Evolutionary conservation across 2,113 vertebrate species (phyloP).

Genomic region (Odocoileus hemionus): DNA sequence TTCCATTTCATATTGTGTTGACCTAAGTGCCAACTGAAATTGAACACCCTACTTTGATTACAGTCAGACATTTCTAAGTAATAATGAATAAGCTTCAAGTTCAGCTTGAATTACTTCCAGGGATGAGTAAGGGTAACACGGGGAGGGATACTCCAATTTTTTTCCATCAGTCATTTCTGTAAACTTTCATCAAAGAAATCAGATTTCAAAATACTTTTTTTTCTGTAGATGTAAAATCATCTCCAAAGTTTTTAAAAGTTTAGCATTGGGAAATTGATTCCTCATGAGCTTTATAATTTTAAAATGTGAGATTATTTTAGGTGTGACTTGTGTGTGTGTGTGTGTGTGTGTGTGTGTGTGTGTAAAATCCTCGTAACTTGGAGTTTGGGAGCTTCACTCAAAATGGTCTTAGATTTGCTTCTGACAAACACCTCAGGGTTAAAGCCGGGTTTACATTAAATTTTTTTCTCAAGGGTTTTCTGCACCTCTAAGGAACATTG

Average conservation of each 20-base stretch:
- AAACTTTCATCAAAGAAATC: not conserved
- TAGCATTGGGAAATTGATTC: not conserved
- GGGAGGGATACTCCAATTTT: not conserved
- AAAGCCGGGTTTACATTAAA: not conserved
- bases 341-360: not conserved
- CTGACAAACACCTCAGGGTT: not conserved
- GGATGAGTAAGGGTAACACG: not conserved
- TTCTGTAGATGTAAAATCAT: not conserved
- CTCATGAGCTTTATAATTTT: not conserved
- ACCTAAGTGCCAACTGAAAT: not conserved
- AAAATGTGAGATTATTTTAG: not conserved
- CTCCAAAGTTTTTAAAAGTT: not conserved
- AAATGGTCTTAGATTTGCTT: not conserved
- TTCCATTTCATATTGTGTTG: not conserved
- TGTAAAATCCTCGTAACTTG: not conserved
- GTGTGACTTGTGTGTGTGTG: not conserved
- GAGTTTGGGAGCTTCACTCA: not conserved
- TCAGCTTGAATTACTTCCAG: not conserved
- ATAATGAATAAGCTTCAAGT: not conserved
- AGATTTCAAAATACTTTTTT: not conserved
- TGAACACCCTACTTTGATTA: constrained; percentile 7
- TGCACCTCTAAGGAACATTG: not conserved
- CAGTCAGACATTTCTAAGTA: not conserved
- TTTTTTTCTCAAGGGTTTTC: not conserved
- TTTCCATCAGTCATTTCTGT: not conserved